Base-by-base conservation (phyloP, 2,888 invertebrate species). In the Synergus japonicus region DNA sequence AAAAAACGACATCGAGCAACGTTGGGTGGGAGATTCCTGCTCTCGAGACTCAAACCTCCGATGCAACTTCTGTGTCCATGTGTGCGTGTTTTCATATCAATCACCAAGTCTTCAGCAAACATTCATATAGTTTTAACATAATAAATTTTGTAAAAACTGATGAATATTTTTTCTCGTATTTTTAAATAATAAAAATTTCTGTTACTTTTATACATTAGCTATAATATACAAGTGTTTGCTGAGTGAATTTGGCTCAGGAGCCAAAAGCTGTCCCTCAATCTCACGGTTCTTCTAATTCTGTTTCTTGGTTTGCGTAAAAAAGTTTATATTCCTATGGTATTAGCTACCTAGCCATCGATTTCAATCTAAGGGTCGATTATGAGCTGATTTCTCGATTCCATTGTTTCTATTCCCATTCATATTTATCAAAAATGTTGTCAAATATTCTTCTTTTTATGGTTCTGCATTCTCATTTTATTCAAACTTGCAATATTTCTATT, bases 1-100 rank as follows among this genome's bases (percentile, higher is more conserved):
- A 67, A 67, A 67, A 73, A 73, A 73, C 15, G 15, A 73, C 29
- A 54, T 73, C 73, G 73, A 54, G 37, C 37, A 54, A 37, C n/a
- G 54, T 4, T 22, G 22, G 22, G 22, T 10, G 37, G 37, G n/a
- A 54, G n/a, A 69, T 46, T 49, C 9, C 54, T 2, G 54, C 73
- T n/a, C 37, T n/a, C 29, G 37, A 54, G 9, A 73, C 54, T 37
- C n/a, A 37, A 37, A 54, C 49, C 8, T 54, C 10, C 37, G 49
- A 54, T 37, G 44, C 43, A 18, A 43, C 10, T 66, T 66, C 10
- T 73, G 54, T 73, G 9, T 73, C 29, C 73, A 73, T 73, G 49
- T 73, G 73, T 73, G 73, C 73, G 73, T 73, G 73, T 73, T 73
- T 73, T 15, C 15, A 37, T 73, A 73, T 54, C 49, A 54, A 54